Evolutionary conservation across 2,888 invertebrate species (phyloP).

Genomic region (Microplitis deprimator): DNA sequence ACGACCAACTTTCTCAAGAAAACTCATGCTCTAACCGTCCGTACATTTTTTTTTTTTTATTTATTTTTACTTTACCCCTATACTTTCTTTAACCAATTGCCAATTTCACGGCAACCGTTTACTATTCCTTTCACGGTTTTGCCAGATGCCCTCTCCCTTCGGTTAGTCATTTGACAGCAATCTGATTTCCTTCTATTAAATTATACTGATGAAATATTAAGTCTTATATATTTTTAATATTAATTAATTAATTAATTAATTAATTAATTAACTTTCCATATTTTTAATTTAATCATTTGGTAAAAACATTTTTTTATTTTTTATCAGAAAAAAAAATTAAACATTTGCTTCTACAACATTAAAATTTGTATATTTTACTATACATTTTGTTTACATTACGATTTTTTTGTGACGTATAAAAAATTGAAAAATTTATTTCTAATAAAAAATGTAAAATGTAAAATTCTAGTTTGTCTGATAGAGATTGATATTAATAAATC

Average conservation of each 20-base stretch:
- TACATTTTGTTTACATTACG: too few species aligned
- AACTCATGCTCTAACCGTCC: conserved; percentile 7
- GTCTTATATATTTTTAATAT: background rate
- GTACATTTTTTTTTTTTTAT: background rate
- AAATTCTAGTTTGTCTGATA: too few species aligned
- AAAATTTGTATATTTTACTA: too few species aligned
- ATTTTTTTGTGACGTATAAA: too few species aligned
- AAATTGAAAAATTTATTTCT: too few species aligned
- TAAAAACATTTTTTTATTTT: too few species aligned
- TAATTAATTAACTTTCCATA: background rate
- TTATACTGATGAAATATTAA: background rate
- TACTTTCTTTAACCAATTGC: conserved; percentile 8
- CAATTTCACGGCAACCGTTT: conserved; percentile 10
- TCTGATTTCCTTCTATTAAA: conserved; percentile 1
- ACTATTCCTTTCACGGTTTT: conserved; percentile 22
- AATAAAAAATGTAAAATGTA: too few species aligned
- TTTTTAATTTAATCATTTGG: background rate
- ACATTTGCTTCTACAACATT: too few species aligned
- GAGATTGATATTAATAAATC: too few species aligned
- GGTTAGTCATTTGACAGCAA: conserved; percentile 28
- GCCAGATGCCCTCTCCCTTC: conserved; percentile 28
- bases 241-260: background rate
- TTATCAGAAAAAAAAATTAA: too few species aligned
- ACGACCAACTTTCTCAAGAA: conserved; percentile 26
- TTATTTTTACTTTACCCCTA: background rate